These are phyloP conservation scores for Troglohyphantes excavatus DNA, from an alignment of 2,888 invertebrate genomes.

Conservation along the genomic window DNA sequence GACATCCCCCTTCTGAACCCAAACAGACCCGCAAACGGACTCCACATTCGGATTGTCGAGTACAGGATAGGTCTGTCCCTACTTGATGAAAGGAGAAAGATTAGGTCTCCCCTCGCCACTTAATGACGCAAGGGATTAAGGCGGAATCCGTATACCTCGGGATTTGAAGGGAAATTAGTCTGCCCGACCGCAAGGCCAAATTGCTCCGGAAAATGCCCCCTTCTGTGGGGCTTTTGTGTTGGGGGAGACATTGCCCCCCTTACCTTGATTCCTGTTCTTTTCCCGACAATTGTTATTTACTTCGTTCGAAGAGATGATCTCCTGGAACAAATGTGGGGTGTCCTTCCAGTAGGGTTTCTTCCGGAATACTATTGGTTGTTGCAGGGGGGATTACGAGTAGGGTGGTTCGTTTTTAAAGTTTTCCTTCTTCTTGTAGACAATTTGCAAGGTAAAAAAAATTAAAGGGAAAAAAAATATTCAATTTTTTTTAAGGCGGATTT, in stretches of 20 bases:
- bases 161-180: conserved; percentile 57
- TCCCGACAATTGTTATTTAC: conserved; percentile 35
- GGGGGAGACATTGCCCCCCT: conserved; percentile 8
- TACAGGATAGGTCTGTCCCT: neutral
- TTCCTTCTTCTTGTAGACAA: too few relatives aligned
- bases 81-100: conserved; percentile 47
- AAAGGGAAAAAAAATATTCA: too few relatives aligned
- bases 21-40: conserved; percentile 10
- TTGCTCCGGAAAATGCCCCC: conserved; percentile 32
- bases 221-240: neutral
- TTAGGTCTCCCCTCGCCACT: conserved; percentile 38
- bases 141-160: conserved; percentile 38
- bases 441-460: too few relatives aligned
- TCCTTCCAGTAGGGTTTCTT: neutral
- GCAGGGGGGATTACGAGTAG: too few relatives aligned
- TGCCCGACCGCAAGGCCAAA: conserved; percentile 56
- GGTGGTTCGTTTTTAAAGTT: too few relatives aligned
- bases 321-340: neutral
- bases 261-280: conserved; percentile 4
- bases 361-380: too few relatives aligned
- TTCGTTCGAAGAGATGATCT: neutral
- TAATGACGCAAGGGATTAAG: conserved; percentile 73
- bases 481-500: too few relatives aligned
- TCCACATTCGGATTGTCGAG: neutral
- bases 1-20: conserved; percentile 11